Conservation (phyloP, 2,888 invertebrate species). For the Chrysopilus asiliformis region DNA sequence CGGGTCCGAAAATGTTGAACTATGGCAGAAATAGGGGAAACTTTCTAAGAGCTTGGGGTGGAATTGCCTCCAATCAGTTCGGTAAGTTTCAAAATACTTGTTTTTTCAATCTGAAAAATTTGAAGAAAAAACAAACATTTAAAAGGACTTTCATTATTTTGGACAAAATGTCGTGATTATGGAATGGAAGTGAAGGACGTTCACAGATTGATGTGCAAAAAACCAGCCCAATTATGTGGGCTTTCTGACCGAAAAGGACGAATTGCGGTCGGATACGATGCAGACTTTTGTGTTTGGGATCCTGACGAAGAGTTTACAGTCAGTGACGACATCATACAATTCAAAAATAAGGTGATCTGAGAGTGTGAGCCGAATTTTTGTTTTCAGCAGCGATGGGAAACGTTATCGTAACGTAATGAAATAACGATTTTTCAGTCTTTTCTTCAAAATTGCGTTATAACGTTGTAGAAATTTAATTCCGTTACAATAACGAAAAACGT, state of each 20-base stretch:
- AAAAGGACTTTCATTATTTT: constrained; percentile 54
- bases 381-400: too few species aligned
- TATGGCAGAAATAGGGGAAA: constrained; percentile 39
- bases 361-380: too few species aligned
- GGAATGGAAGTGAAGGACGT: constrained; percentile 43
- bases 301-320: constrained; percentile 47
- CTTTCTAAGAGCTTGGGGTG: constrained; percentile 59
- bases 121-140: too few species aligned
- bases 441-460: background rate
- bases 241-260: constrained; percentile 48
- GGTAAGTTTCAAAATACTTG: constrained; percentile 37
- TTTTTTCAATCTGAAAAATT: background rate
- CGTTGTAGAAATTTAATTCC: too few species aligned
- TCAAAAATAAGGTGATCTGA: constrained; percentile 56
- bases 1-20: constrained; percentile 42
- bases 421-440: too few species aligned
- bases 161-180: constrained; percentile 47
- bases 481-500: too few species aligned
- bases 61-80: constrained; percentile 59
- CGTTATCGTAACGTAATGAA: too few species aligned
- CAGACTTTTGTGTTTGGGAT: constrained; percentile 59
- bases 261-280: constrained; percentile 48
- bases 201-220: constrained; percentile 44
- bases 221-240: constrained; percentile 49
- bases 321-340: constrained; percentile 43